A percentile compares a stretch with the other conserved stretches of the same genome.
Conservation (phyloP, 1,140 invertebrate species). For the Sycophila sp. region DNA sequence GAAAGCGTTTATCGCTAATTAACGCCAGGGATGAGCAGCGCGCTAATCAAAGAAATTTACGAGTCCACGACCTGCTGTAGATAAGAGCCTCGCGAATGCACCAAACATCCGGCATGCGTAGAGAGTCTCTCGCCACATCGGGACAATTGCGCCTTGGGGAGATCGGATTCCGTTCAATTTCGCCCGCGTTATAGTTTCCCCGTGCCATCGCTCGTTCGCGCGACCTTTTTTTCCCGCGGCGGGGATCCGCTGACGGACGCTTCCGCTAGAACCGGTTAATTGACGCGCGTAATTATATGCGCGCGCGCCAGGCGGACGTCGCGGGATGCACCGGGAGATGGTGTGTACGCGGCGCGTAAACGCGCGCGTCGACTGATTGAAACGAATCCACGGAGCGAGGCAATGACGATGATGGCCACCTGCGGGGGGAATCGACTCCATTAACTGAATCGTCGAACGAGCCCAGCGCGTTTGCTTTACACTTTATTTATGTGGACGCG, state of each 20-base stretch:
- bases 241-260: slow-evolving; percentile 21
- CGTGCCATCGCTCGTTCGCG: background rate
- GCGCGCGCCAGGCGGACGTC: too few species aligned
- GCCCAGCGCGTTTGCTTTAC: too few species aligned
- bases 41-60: slow-evolving; percentile 46
- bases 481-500: too few species aligned
- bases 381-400: too few species aligned
- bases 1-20: slow-evolving; percentile 42
- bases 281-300: slow-evolving; percentile 40
- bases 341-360: too few species aligned
- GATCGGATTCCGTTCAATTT: slow-evolving; percentile 21
- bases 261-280: slow-evolving; percentile 51
- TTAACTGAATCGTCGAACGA: too few species aligned
- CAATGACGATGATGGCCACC: too few species aligned
- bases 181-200: background rate
- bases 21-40: slow-evolving; percentile 27
- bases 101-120: too few species aligned
- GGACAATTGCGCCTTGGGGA: too few species aligned
- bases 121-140: too few species aligned
- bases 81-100: background rate
- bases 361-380: too few species aligned
- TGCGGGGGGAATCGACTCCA: too few species aligned
- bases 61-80: slow-evolving; percentile 29
- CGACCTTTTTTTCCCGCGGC: background rate
- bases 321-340: slow-evolving; percentile 34